Evolutionary conservation across 2,113 vertebrate genomes (phyloP), one percentile per base, ranked within the genome.

Genomic region (Ciconia stormi): DNA sequence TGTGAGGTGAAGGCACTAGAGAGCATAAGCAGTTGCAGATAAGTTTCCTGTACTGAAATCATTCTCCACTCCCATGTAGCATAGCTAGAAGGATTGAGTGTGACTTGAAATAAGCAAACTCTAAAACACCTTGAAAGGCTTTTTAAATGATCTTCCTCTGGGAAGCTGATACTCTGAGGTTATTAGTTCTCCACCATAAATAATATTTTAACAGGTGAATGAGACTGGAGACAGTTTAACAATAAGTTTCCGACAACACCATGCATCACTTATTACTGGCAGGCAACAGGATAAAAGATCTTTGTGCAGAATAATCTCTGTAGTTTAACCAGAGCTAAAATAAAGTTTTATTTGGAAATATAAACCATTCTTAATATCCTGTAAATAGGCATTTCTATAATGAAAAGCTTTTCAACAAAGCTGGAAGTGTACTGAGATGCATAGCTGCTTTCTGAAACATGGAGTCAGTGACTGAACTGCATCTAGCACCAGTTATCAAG

Each of bases 1-100:
- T 53, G 30, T 44, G 27, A 72, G 32, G 52, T 71, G 40, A 62
- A 53, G 11, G 27, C 11, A 27, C 63, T 73, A 30, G 49, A 87
- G 38, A 81, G 4, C 14, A 18, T 53, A 46, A 87, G n/a, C 6
- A n/a, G 22, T 42, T 44, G 21, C 22, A 36, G 40, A 1, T 87
- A 34, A 34, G 3, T 78, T 87, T 84, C 13, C 21, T 81, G 17
- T 81, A 27, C 36, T 70, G 46, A 34, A 46, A 1, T 1, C 0
- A 0, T 67, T 89, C 44, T 74, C 15, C 0, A 8, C 13, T 74
- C 55, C 9, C 5, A 6, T 0, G 0, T 47, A 53, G 40, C 11
- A 2, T 46, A 71, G 67, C 18, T 56, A 29, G 66, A 23, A 59
- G 42, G n/a, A 81, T 26, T 36, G 26, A 34, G 3, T 40, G 3